Conservation (phyloP, 53 echinoderm and acorn worm species). For the Glandiceps talaboti region DNA sequence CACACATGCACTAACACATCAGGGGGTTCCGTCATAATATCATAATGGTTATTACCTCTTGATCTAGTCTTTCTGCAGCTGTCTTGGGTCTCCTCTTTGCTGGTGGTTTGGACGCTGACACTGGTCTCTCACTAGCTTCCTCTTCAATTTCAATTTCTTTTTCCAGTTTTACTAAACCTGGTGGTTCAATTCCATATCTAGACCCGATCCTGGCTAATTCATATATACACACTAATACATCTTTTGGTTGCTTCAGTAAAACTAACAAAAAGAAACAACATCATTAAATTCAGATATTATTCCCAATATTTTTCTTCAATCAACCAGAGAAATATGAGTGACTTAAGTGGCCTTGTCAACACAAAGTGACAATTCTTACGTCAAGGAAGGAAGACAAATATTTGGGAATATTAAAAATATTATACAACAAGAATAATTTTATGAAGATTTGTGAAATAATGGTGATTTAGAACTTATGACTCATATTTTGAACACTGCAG, state of each 20-base stretch:
- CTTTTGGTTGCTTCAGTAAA: slow-evolving; percentile 74
- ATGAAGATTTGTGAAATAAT: too few species aligned
- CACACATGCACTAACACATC: too few species aligned
- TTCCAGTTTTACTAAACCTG: slow-evolving; percentile 83
- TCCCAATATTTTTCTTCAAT: too few species aligned
- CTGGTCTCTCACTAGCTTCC: slow-evolving; percentile 70
- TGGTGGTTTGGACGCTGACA: slow-evolving; percentile 21
- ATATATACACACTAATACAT: slow-evolving; percentile 91
- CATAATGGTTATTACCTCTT: too few species aligned
- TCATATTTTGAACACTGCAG: too few species aligned
- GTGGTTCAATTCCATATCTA: slow-evolving; percentile 77
- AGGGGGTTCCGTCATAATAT: too few species aligned
- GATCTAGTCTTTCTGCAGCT: slow-evolving; percentile 40
- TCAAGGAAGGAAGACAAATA: neutral
- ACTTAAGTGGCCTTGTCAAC: neutral
- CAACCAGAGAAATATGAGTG: too few species aligned
- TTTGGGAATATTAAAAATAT: too few species aligned
- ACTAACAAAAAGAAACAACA: slow-evolving; percentile 25
- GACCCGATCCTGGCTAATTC: slow-evolving; percentile 76
- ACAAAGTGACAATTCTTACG: neutral
- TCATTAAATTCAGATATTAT: neutral
- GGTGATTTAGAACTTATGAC: too few species aligned
- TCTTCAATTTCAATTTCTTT: slow-evolving; percentile 95
- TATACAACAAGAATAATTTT: too few species aligned
- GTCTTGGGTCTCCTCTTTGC: slow-evolving; percentile 18